phyloP scores from a whole-genome alignment of 2,113 vertebrate genomes.

The Pelodiscus sinensis region DNA sequence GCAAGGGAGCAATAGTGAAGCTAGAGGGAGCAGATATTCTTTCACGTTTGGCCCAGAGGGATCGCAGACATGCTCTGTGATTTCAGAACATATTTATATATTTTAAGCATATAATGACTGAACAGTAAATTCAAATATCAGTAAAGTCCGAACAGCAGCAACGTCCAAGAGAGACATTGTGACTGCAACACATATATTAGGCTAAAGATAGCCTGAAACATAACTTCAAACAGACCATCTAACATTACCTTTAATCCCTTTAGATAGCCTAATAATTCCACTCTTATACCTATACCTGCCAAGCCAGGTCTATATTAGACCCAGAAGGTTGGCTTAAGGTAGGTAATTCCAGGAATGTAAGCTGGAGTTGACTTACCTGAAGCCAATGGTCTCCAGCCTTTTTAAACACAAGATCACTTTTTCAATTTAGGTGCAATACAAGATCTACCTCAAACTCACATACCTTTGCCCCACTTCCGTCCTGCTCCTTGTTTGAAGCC shows the following conservation, averaged over 20 bases:
- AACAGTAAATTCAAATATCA: background rate
- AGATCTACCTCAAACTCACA: too few species aligned
- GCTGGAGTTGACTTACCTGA: too few species aligned
- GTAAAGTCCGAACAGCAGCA: accelerated
- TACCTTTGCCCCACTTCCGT: too few species aligned
- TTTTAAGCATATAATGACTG: background rate
- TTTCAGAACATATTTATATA: background rate
- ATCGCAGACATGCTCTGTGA: background rate
- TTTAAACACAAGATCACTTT: too few species aligned
- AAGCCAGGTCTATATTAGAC: too few species aligned
- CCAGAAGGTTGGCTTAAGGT: too few species aligned
- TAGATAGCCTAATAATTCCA: background rate
- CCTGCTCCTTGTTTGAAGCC: too few species aligned
- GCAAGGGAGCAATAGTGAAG: background rate
- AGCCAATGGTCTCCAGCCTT: too few species aligned
- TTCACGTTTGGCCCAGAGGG: background rate
- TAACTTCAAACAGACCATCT: background rate
- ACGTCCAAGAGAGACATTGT: background rate
- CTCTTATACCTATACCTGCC: background rate
- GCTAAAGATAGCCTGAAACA: background rate
- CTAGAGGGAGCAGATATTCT: background rate
- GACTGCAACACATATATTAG: background rate
- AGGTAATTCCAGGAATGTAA: too few species aligned
- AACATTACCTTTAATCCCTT: background rate
- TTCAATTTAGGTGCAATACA: too few species aligned